phyloP scores from a whole-genome alignment of 1,140 invertebrate species.

The Rhopalosiphum maidis region DNA sequence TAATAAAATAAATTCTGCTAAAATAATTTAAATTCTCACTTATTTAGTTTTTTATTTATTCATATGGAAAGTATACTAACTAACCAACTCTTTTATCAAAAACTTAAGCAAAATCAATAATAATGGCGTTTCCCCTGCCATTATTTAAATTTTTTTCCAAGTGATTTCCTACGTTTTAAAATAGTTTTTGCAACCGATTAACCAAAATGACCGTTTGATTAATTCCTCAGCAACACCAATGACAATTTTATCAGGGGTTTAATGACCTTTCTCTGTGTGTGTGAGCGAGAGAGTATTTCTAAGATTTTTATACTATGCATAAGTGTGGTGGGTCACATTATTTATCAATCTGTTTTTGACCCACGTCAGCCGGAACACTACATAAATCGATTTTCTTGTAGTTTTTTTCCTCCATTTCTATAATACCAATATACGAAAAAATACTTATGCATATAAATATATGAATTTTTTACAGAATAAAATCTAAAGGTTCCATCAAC shows the following conservation, averaged over 20 bases:
- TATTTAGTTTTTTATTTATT: not conserved
- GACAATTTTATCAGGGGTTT: not conserved
- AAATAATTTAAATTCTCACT: not conserved
- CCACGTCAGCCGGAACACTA: not conserved
- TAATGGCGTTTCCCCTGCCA: not conserved
- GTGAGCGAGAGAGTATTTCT: not conserved
- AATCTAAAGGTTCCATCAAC: not conserved
- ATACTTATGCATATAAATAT: not conserved
- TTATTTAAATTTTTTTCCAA: not conserved
- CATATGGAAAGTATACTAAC: not conserved
- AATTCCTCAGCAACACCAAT: not conserved
- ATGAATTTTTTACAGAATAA: not conserved
- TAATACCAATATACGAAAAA: not conserved
- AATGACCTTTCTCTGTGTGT: not conserved
- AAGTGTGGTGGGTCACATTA: not conserved
- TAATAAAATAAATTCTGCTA: not conserved
- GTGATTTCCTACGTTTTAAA: not conserved
- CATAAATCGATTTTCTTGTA: not conserved
- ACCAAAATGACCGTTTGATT: not conserved
- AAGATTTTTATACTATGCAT: not conserved
- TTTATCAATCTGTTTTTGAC: constrained; percentile 20
- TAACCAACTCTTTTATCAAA: not conserved
- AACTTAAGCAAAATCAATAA: not conserved
- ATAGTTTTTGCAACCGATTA: not conserved
- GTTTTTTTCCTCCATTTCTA: not conserved